phyloP scores from a whole-genome alignment of 2,888 invertebrate genomes.

The Caenorhabditis imperialis region DNA sequence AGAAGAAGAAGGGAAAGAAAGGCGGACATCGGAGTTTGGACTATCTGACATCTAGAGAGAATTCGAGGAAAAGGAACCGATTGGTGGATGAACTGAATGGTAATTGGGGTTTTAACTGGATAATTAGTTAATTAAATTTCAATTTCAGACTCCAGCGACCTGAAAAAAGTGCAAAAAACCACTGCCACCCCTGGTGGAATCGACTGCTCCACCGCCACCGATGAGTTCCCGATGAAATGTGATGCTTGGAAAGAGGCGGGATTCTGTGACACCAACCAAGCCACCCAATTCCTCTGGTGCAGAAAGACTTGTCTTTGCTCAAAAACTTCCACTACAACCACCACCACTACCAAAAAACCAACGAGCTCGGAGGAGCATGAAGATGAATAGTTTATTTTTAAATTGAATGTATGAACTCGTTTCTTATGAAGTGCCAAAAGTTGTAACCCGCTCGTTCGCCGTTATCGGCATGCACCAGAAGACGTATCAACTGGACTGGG shows the following conservation, averaged over 20 bases:
- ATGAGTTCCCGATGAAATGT: conserved; percentile 58
- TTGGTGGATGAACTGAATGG: conserved; percentile 41
- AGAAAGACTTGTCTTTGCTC: conserved; percentile 58
- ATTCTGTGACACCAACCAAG: conserved; percentile 62
- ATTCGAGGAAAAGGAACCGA: conserved; percentile 31
- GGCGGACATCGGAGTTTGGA: conserved; percentile 15
- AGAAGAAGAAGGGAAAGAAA: conserved; percentile 27
- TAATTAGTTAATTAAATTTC: not conserved
- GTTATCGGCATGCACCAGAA: conserved; percentile 44
- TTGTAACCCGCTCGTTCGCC: conserved; percentile 46
- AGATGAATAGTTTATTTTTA: too few relatives aligned
- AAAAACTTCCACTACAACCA: not conserved
- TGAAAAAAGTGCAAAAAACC: conserved; percentile 36
- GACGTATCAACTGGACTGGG: conserved; percentile 43
- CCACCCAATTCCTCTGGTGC: conserved; percentile 63
- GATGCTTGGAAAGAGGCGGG: conserved; percentile 59
- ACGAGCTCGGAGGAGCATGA: too few relatives aligned
- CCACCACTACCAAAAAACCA: not conserved
- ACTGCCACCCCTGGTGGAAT: conserved; percentile 6
- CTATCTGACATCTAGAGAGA: conserved; percentile 37
- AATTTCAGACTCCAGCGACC: conserved; percentile 22
- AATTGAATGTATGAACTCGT: too few relatives aligned
- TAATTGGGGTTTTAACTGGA: conserved; percentile 6
- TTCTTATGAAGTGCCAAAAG: not conserved
- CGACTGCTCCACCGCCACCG: conserved; percentile 42